phyloP scores from a whole-genome alignment of 2,797 vertebrate species.

The Clarias fuscus region DNA sequence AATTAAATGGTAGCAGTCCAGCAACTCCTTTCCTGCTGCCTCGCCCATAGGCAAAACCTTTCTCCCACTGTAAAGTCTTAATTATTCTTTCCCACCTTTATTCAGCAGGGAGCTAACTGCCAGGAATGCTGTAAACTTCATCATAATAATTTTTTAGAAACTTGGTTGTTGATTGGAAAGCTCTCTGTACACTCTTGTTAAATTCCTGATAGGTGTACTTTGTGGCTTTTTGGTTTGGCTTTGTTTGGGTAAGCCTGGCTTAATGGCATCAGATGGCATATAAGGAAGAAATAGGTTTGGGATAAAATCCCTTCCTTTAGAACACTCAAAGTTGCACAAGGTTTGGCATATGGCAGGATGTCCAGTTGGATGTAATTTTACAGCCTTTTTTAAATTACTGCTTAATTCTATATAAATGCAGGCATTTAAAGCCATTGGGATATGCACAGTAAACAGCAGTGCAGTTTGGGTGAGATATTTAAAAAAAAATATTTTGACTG shows the following conservation, averaged over 20 bases:
- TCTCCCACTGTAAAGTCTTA: slow-evolving; percentile 58
- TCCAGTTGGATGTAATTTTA: slow-evolving; percentile 2
- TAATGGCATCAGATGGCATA: slow-evolving; percentile 4
- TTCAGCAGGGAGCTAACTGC: slow-evolving; percentile 37
- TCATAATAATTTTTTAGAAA: slow-evolving; percentile 43
- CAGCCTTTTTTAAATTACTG: neutral
- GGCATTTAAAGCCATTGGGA: neutral
- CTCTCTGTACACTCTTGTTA: slow-evolving; percentile 35
- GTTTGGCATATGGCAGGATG: neutral
- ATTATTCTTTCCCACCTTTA: slow-evolving; percentile 58
- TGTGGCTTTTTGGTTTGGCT: slow-evolving; percentile 46
- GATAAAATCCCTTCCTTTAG: neutral
- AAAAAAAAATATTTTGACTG: neutral
- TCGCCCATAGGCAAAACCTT: slow-evolving; percentile 43
- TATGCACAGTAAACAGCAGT: neutral
- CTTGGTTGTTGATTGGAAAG: slow-evolving; percentile 34
- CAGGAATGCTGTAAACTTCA: slow-evolving; percentile 53
- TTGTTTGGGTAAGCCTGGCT: slow-evolving; percentile 27
- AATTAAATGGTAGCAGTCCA: slow-evolving; percentile 71
- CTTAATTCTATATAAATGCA: neutral
- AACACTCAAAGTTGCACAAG: neutral
- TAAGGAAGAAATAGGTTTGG: slow-evolving; percentile 34
- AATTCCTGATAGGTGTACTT: slow-evolving; percentile 47
- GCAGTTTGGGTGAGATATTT: neutral
- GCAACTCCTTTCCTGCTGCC: slow-evolving; percentile 31